Evolutionary conservation across 1,140 invertebrate species (phyloP).

Genomic region (Brachystomella parvula): DNA sequence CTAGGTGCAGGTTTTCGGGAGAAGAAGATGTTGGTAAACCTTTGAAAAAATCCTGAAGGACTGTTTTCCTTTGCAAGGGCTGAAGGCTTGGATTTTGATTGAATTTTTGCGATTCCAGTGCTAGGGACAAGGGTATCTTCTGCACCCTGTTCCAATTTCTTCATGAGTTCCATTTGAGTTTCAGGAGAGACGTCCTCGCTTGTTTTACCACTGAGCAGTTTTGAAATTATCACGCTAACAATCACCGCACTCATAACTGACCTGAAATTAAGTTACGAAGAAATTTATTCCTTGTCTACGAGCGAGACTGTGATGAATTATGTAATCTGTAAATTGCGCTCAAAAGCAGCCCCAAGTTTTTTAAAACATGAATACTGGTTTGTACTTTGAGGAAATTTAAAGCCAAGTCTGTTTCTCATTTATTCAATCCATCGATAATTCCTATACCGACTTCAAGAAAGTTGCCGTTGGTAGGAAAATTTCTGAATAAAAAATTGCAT

Average conservation of each 20-base stretch:
- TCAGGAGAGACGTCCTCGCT: background rate
- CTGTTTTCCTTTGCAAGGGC: background rate
- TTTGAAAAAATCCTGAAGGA: background rate
- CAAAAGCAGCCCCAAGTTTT: too few species aligned
- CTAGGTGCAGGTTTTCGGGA: background rate
- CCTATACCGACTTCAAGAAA: too few species aligned
- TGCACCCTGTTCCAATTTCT: background rate
- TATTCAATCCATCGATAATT: too few species aligned
- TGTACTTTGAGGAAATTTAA: too few species aligned
- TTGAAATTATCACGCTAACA: constrained; percentile 3
- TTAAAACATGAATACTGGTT: too few species aligned
- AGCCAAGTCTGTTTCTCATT: too few species aligned
- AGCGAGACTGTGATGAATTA: too few species aligned
- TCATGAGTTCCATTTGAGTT: background rate
- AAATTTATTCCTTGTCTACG: too few species aligned
- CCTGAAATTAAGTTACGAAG: too few species aligned
- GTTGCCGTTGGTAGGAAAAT: too few species aligned
- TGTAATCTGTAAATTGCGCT: too few species aligned
- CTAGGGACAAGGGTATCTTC: background rate
- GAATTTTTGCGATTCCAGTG: background rate
- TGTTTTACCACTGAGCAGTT: constrained; percentile 9
- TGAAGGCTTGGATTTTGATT: background rate
- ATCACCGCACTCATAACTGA: constrained; percentile 12
- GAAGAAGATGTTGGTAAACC: background rate
- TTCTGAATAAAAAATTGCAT: too few species aligned